Evolutionary conservation across 2,113 vertebrate genomes (phyloP).

Genomic region (Mesocricetus auratus): DNA sequence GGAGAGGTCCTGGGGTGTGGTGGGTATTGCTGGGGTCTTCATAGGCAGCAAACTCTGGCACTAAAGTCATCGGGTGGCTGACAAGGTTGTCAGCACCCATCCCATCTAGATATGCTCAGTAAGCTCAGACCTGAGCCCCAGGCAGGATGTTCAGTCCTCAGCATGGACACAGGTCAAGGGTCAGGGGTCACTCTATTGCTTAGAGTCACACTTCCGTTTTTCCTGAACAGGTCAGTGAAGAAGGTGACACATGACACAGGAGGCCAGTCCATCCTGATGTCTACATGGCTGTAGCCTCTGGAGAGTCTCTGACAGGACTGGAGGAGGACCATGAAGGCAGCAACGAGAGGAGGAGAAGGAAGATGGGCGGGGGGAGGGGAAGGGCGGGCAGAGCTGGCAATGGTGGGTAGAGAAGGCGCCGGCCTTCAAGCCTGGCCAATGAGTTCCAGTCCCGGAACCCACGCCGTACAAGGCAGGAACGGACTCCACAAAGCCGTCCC

Average conservation of each 20-base stretch:
- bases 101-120: accelerated
- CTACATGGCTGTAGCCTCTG: constrained; percentile 26
- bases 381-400: not conserved
- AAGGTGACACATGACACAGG: accelerated
- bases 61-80: not conserved
- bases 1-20: not conserved
- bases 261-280: not conserved
- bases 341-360: not conserved
- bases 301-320: accelerated
- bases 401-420: not conserved
- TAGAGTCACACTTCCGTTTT: not conserved
- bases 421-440: not conserved
- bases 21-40: not conserved
- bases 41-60: not conserved
- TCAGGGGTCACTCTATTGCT: not conserved
- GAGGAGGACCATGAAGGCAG: too few species aligned
- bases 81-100: not conserved
- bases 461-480: not conserved
- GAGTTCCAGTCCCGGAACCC: not conserved
- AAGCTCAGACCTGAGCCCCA: not conserved
- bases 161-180: not conserved
- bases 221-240: constrained; percentile 39
- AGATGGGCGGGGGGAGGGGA: too few species aligned
- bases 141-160: not conserved
- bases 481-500: not conserved